Evolutionary conservation across 2,888 invertebrate species (phyloP).

Genomic region (Ashinkailepas kermadecensis): DNA sequence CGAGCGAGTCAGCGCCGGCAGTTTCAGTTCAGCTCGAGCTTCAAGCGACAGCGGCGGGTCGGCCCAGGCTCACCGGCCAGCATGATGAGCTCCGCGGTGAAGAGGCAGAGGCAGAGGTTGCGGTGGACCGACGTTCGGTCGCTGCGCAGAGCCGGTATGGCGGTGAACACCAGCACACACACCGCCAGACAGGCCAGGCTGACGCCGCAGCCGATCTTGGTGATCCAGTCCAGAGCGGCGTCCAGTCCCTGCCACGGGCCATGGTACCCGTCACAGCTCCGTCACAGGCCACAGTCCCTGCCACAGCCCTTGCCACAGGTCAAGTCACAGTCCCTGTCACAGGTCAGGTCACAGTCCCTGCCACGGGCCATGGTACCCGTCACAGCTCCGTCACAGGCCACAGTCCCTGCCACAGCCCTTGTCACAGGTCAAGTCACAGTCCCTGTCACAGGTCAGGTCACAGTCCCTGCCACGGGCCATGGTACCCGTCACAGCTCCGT

Average conservation of each 20-base stretch:
- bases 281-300: background rate
- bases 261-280: background rate
- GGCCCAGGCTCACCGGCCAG: slow-evolving; percentile 47
- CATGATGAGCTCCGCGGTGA: slow-evolving; percentile 84
- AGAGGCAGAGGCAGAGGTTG: slow-evolving; percentile 82
- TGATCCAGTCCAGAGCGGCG: slow-evolving; percentile 38
- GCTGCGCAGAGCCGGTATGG: slow-evolving; percentile 43
- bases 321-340: background rate
- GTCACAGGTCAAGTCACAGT: too few species aligned
- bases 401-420: too few species aligned
- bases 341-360: too few species aligned
- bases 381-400: too few species aligned
- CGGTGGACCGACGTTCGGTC: slow-evolving; percentile 76
- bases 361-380: too few species aligned
- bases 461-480: too few species aligned
- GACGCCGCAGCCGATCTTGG: slow-evolving; percentile 42
- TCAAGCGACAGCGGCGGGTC: too few species aligned
- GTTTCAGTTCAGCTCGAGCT: too few species aligned
- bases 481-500: too few species aligned
- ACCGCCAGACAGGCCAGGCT: slow-evolving; percentile 42
- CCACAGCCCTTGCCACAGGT: background rate
- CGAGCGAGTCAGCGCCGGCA: too few species aligned
- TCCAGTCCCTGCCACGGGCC: slow-evolving; percentile 17
- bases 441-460: too few species aligned
- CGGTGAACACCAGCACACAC: slow-evolving; percentile 40